Conservation (phyloP, 1,140 invertebrate species). For the Cyphomyrmex costatus region DNA sequence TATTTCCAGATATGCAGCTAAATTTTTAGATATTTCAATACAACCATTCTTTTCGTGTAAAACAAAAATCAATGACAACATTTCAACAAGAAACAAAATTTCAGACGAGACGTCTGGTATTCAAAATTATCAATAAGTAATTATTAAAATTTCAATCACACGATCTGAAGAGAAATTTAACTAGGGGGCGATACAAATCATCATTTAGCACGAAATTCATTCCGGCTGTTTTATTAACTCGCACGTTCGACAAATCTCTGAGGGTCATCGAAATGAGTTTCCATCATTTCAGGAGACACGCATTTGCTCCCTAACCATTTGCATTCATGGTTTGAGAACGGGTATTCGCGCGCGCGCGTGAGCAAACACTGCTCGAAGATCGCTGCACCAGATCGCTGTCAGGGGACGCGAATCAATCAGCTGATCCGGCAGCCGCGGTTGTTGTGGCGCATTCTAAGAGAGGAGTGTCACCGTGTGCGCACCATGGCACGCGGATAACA, state of each 20-base stretch:
- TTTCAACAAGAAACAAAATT: too few relatives aligned
- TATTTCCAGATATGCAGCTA: too few relatives aligned
- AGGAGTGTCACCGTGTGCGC: constrained; percentile 57
- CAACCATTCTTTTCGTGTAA: too few relatives aligned
- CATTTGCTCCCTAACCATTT: background rate
- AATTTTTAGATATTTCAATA: too few relatives aligned
- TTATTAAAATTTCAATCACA: background rate
- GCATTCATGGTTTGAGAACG: background rate
- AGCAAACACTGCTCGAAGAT: constrained; percentile 17
- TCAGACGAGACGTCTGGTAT: too few relatives aligned
- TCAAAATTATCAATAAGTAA: background rate
- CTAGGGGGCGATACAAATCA: background rate
- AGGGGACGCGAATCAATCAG: constrained; percentile 61
- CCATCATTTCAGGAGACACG: constrained; percentile 7
- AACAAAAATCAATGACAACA: background rate
- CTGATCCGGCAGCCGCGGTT: constrained; percentile 69
- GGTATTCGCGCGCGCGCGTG: background rate
- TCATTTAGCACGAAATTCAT: background rate
- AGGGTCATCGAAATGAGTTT: constrained; percentile 43
- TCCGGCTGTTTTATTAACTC: background rate
- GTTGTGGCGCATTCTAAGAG: constrained; percentile 53
- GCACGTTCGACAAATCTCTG: constrained; percentile 14
- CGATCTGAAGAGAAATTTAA: background rate
- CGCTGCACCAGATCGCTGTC: constrained; percentile 39
- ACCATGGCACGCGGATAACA: constrained; percentile 49